A percentile compares a stretch with the other conserved stretches of the same genome.
Conservation (phyloP, 2,797 vertebrate genomes). For the Cryptoblepharus egeriae region DNA sequence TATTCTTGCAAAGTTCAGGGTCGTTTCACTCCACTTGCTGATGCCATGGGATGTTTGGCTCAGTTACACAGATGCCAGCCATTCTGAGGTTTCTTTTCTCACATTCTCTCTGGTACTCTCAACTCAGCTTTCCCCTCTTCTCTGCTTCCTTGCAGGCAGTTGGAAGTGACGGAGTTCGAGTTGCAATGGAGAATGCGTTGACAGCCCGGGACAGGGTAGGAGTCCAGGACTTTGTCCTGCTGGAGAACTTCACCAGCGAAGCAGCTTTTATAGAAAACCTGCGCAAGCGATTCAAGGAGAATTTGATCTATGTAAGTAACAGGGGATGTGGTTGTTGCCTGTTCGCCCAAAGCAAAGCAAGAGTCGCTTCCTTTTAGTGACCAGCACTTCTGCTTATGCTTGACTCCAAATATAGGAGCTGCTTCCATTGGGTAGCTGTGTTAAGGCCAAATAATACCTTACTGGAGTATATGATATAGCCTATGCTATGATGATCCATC, state of each 20-base stretch:
- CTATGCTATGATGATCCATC: too few species aligned
- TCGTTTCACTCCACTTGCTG: neutral
- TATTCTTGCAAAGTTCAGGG: neutral
- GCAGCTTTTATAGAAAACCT: conserved; percentile 96
- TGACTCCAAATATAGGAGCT: neutral
- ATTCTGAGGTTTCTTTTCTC: too few species aligned
- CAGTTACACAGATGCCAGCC: neutral
- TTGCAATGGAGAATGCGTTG: conserved; percentile 97
- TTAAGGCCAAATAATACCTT: too few species aligned
- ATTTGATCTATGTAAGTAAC: conserved; percentile 92
- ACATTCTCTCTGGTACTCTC: neutral
- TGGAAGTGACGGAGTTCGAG: conserved; percentile 88
- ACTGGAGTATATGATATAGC: too few species aligned
- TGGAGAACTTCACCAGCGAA: conserved; percentile 97
- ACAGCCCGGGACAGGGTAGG: conserved; percentile 97
- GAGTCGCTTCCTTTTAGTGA: neutral
- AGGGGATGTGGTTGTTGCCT: too few species aligned
- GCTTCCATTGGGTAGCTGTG: too few species aligned
- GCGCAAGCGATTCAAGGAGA: conserved; percentile 94
- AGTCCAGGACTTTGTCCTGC: conserved; percentile 96
- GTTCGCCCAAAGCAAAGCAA: neutral
- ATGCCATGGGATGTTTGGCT: neutral
- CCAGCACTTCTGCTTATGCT: rapidly evolving
- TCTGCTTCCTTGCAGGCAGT: conserved; percentile 78
- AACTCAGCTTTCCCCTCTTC: neutral